These are phyloP conservation scores for Harpagoxenus sublaevis DNA, from an alignment of 2,888 invertebrate species.

Conservation along the genomic window DNA sequence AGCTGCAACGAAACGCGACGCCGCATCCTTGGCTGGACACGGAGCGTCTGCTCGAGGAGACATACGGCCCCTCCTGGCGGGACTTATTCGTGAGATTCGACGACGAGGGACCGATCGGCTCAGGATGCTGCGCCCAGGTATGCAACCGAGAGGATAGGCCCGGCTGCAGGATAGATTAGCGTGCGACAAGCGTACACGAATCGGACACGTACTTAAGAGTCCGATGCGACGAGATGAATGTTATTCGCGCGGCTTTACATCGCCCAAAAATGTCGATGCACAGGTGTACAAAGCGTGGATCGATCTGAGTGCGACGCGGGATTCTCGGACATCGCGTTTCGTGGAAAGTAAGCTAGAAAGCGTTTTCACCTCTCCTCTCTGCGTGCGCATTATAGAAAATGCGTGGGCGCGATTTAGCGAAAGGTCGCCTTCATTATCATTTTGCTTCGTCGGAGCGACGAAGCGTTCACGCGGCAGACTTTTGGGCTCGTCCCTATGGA, in stretches of 20 bases:
- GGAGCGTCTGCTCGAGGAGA: slow-evolving; percentile 77
- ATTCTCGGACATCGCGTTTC: slow-evolving; percentile 57
- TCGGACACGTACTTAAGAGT: neutral
- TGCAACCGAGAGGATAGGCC: neutral
- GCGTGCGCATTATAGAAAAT: slow-evolving; percentile 1
- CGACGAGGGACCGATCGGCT: slow-evolving; percentile 86
- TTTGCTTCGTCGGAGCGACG: neutral
- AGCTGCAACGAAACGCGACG: slow-evolving; percentile 82
- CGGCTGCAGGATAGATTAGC: too few relatives aligned
- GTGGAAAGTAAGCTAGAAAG: slow-evolving; percentile 69
- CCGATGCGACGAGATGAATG: neutral
- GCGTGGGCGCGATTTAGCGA: neutral
- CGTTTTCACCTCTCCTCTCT: slow-evolving; percentile 17
- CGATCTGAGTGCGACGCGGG: slow-evolving; percentile 60
- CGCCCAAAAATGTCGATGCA: neutral
- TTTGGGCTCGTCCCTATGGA: neutral
- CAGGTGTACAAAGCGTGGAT: slow-evolving; percentile 84
- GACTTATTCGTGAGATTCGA: slow-evolving; percentile 84
- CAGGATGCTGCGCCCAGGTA: slow-evolving; percentile 87
- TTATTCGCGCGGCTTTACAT: neutral
- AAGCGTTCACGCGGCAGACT: neutral
- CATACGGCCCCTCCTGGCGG: slow-evolving; percentile 84
- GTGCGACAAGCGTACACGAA: neutral
- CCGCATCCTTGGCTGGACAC: slow-evolving; percentile 86
- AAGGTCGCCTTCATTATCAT: neutral